These are phyloP conservation scores for Diphyllodes magnificus DNA, from an alignment of 2,113 vertebrate species.

Conservation along the genomic window DNA sequence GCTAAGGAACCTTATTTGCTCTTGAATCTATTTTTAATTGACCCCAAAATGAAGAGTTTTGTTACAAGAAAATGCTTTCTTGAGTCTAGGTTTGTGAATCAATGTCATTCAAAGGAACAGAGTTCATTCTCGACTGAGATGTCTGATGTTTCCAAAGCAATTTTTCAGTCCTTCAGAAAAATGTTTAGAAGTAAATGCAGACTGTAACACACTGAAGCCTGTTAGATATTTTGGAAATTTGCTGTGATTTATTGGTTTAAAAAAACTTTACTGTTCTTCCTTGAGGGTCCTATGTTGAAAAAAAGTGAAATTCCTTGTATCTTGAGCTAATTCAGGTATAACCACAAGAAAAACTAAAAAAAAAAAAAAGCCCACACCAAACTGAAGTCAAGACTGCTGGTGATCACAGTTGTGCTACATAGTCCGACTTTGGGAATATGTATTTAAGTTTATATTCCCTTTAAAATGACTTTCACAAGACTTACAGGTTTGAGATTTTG, in stretches of 20 bases:
- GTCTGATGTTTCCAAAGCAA: background rate
- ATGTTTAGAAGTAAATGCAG: background rate
- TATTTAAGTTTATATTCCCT: background rate
- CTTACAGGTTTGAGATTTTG: background rate
- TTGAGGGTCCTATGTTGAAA: background rate
- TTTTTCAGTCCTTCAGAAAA: background rate
- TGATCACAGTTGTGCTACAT: background rate
- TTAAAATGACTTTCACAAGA: background rate
- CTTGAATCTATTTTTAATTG: slow-evolving; percentile 23
- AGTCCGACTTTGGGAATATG: background rate
- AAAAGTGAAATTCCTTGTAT: background rate
- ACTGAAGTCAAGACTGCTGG: background rate
- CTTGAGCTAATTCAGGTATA: background rate
- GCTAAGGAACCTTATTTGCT: slow-evolving; percentile 22
- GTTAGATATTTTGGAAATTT: background rate
- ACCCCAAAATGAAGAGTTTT: background rate
- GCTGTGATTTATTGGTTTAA: background rate
- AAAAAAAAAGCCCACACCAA: background rate
- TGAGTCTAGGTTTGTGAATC: background rate
- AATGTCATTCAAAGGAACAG: background rate
- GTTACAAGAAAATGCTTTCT: background rate
- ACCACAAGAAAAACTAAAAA: background rate
- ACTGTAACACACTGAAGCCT: background rate
- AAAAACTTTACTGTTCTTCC: background rate
- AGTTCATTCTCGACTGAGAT: background rate